phyloP scores from a whole-genome alignment of 2,888 invertebrate genomes.

The Dendrolimus houi region DNA sequence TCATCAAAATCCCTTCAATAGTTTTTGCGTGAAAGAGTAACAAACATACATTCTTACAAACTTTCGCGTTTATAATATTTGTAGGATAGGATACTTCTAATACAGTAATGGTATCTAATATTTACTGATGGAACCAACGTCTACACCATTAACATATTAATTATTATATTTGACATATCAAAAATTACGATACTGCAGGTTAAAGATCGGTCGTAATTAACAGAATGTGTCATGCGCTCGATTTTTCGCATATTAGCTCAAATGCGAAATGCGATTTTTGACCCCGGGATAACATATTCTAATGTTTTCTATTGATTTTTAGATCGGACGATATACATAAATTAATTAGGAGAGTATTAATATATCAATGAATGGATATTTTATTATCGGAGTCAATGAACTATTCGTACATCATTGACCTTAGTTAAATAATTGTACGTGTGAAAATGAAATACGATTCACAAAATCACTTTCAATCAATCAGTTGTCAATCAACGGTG shows the following conservation, averaged over 20 bases:
- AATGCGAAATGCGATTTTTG: neutral
- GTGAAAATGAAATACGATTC: neutral
- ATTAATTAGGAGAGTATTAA: neutral
- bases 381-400: neutral
- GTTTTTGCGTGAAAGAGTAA: too few species aligned
- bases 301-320: neutral
- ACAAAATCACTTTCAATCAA: neutral
- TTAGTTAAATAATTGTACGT: neutral
- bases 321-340: neutral
- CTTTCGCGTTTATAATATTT: too few species aligned
- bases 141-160: too few species aligned
- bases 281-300: neutral
- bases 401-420: neutral
- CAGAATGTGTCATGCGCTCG: neutral
- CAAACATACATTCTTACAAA: too few species aligned
- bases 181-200: neutral
- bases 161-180: neutral
- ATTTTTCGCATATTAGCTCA: neutral
- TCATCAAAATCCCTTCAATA: too few species aligned
- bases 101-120: too few species aligned
- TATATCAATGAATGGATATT: neutral
- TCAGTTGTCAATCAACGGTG: neutral
- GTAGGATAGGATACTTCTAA: too few species aligned
- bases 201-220: neutral
- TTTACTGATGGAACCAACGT: too few species aligned